Evolutionary conservation across 1,140 invertebrate genomes (phyloP).

Genomic region (Drosophila erecta): DNA sequence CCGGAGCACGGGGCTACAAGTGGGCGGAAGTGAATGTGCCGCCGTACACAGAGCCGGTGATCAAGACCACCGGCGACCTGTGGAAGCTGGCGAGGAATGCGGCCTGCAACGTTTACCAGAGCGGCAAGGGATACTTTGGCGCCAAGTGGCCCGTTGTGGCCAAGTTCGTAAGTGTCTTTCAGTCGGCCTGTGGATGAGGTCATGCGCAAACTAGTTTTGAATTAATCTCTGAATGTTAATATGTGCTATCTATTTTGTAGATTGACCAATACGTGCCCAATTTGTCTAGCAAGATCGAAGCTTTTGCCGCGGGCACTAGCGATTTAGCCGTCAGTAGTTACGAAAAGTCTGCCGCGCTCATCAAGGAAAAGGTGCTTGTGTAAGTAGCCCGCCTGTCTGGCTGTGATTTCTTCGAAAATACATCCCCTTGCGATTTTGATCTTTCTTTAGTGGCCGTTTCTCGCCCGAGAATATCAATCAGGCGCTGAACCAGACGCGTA

Average conservation of each 20-base stretch:
- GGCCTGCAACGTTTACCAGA: conserved; percentile 85
- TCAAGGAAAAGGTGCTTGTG: conserved; percentile 91
- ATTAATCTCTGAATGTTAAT: conserved; percentile 15
- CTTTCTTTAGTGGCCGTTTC: conserved; percentile 89
- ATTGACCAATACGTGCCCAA: conserved; percentile 90
- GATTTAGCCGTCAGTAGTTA: conserved; percentile 85
- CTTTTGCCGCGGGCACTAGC: conserved; percentile 84
- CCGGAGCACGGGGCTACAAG: conserved; percentile 86
- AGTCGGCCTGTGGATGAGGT: conserved; percentile 41
- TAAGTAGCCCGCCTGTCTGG: conserved; percentile 86
- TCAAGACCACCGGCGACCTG: conserved; percentile 87
- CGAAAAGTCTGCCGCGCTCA: conserved; percentile 85
- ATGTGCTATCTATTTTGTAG: conserved; percentile 71
- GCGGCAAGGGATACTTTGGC: conserved; percentile 85
- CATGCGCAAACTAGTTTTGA: conserved; percentile 60
- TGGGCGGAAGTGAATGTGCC: conserved; percentile 89
- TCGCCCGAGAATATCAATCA: conserved; percentile 90
- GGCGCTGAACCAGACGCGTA: conserved; percentile 87
- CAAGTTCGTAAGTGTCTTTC: conserved; percentile 85
- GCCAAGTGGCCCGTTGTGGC: conserved; percentile 87
- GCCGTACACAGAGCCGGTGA: conserved; percentile 87
- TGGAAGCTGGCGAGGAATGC: conserved; percentile 86
- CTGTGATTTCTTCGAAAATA: neutral
- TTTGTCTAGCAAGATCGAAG: conserved; percentile 86
- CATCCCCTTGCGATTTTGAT: neutral